These are phyloP conservation scores for Drosophila nigricruria DNA, from an alignment of 2,888 invertebrate genomes.

Conservation along the genomic window DNA sequence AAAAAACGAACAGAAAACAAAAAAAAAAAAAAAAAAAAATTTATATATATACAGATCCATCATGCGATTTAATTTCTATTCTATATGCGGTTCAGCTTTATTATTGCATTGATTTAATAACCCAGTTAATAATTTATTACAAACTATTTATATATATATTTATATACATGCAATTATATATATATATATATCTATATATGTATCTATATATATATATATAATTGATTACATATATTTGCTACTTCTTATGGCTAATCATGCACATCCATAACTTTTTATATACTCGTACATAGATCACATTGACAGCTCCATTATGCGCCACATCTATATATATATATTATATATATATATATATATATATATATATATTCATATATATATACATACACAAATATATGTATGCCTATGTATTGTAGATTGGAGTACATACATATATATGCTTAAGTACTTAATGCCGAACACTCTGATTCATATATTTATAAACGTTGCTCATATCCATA, in stretches of 20 bases:
- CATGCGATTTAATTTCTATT: conserved; percentile 85
- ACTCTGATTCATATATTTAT: conserved; percentile 10
- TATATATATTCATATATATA: conserved; percentile 20
- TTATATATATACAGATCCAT: conserved; percentile 62
- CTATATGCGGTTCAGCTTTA: conserved; percentile 86
- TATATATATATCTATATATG: conserved; percentile 27
- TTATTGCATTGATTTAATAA: conserved; percentile 81
- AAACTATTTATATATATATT: conserved; percentile 53
- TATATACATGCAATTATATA: conserved; percentile 21
- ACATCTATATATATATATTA: conserved; percentile 19
- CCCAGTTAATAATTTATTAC: conserved; percentile 73
- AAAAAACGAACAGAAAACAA: conserved; percentile 2
- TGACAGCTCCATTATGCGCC: conserved; percentile 1
- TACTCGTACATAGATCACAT: background rate
- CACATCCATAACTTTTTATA: conserved; percentile 15
- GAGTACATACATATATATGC: conserved; percentile 20
- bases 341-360: conserved; percentile 25
- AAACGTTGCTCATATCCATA: conserved; percentile 6
- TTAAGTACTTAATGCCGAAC: conserved; percentile 16
- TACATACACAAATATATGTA: conserved; percentile 21
- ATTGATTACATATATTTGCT: conserved; percentile 50
- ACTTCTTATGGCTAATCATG: conserved; percentile 57
- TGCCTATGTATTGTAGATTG: conserved; percentile 15
- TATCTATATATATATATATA: conserved; percentile 27
- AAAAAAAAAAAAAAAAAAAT: background rate